Percentiles rank a stretch among this genome's conserved stretches.
phyloP scores from a whole-genome alignment of 2,888 invertebrate genomes.

The Elmis aenea region DNA sequence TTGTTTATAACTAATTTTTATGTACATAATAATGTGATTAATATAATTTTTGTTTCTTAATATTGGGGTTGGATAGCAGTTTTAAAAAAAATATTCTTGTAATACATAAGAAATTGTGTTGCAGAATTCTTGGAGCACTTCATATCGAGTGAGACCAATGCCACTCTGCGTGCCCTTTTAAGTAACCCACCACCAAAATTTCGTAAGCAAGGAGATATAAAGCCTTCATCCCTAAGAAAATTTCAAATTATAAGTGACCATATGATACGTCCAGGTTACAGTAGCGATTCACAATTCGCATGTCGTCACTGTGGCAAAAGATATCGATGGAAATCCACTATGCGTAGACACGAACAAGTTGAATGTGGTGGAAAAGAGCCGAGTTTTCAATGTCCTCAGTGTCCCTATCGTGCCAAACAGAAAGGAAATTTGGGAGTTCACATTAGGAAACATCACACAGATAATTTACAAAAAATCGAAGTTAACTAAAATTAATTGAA shows the following conservation, averaged over 20 bases:
- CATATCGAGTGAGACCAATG: constrained; percentile 21
- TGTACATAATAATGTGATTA: too few species aligned
- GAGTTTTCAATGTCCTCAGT: constrained; percentile 75
- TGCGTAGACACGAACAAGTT: constrained; percentile 79
- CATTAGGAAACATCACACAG: constrained; percentile 67
- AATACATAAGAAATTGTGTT: too few species aligned
- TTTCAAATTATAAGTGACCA: constrained; percentile 24
- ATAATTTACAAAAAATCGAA: not conserved
- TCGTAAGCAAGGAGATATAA: constrained; percentile 18
- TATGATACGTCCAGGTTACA: constrained; percentile 34
- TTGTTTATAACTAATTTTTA: too few species aligned
- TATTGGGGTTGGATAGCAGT: too few species aligned
- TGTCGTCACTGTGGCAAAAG: constrained; percentile 77
- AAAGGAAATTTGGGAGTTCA: constrained; percentile 78
- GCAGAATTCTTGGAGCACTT: constrained; percentile 23
- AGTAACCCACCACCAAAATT: constrained; percentile 21
- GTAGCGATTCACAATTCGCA: constrained; percentile 56
- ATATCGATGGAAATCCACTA: constrained; percentile 81
- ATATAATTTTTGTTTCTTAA: too few species aligned
- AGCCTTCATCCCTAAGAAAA: constrained; percentile 20
- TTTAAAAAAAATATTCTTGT: too few species aligned
- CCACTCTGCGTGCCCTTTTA: constrained; percentile 27
- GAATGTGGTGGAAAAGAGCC: constrained; percentile 79
- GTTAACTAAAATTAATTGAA: not conserved
- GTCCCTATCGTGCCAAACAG: constrained; percentile 77